These are phyloP conservation scores for Catamblyrhynchus diadema DNA, from an alignment of 2,797 vertebrate genomes.

Conservation along the genomic window DNA sequence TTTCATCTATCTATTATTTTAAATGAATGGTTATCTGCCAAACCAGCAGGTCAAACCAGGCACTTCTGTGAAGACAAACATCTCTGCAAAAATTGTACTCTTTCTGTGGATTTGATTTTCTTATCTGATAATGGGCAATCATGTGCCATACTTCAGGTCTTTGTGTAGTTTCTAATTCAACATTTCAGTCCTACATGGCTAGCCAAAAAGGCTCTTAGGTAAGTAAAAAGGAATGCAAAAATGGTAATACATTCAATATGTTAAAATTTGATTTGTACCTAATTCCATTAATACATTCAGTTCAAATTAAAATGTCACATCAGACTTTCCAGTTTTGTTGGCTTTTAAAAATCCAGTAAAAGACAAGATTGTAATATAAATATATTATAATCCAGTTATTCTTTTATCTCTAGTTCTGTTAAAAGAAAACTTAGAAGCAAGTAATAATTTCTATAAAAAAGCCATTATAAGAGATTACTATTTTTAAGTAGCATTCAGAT, in stretches of 20 bases:
- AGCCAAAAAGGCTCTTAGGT: conserved; percentile 24
- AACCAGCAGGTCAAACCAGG: conserved; percentile 44
- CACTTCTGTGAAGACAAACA: background rate
- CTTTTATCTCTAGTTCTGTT: background rate
- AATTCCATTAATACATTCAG: conserved; percentile 3
- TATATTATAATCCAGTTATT: background rate
- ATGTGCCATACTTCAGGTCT: conserved; percentile 1
- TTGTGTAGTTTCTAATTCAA: conserved; percentile 22
- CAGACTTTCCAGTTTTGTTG: background rate
- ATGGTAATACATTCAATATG: conserved; percentile 40
- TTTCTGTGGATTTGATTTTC: conserved; percentile 6
- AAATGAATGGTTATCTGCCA: conserved; percentile 46
- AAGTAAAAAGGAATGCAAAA: conserved; percentile 60
- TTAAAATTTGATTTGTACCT: conserved; percentile 50
- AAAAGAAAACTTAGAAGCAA: background rate
- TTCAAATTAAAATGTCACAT: conserved; percentile 29
- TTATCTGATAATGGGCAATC: conserved; percentile 32
- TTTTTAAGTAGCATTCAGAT: background rate
- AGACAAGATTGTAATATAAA: background rate
- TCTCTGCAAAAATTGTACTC: background rate
- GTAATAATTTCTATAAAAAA: background rate
- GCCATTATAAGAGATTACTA: background rate
- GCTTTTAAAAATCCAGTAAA: background rate
- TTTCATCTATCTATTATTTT: conserved; percentile 56
- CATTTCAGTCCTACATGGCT: background rate